phyloP scores from a whole-genome alignment of 2,888 invertebrate genomes.

The Stegana nigrithorax region DNA sequence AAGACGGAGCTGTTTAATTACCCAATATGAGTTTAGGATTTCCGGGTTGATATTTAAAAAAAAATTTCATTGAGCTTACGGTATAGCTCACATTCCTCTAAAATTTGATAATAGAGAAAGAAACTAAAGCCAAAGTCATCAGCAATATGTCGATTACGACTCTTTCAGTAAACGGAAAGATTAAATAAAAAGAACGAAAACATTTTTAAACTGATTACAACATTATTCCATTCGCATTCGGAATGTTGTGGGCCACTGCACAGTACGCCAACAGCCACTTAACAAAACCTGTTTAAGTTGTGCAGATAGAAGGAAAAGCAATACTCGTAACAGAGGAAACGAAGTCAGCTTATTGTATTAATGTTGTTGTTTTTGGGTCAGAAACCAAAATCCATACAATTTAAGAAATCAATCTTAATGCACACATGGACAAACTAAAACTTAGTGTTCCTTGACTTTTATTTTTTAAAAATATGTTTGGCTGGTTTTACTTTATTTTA shows the following conservation, averaged over 20 bases:
- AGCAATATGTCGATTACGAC: no score
- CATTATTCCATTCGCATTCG: background rate
- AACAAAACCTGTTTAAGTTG: no score
- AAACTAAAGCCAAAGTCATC: no score
- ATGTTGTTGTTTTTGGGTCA: constrained; percentile 7
- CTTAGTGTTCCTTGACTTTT: background rate
- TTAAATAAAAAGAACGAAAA: background rate
- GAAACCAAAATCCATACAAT: background rate
- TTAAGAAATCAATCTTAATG: background rate
- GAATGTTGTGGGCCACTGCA: background rate
- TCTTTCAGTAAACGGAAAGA: background rate
- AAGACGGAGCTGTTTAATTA: no score
- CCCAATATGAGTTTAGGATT: no score
- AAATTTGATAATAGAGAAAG: no score
- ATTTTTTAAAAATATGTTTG: no score
- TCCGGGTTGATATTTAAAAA: no score
- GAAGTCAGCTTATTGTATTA: background rate
- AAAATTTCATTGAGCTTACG: no score
- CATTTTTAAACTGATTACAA: background rate
- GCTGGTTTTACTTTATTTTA: background rate
- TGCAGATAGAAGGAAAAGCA: background rate
- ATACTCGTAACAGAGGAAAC: background rate
- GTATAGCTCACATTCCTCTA: no score
- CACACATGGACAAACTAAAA: background rate
- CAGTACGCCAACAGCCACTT: background rate